phyloP scores from a whole-genome alignment of 2,888 invertebrate genomes.

The Patella caerulea region DNA sequence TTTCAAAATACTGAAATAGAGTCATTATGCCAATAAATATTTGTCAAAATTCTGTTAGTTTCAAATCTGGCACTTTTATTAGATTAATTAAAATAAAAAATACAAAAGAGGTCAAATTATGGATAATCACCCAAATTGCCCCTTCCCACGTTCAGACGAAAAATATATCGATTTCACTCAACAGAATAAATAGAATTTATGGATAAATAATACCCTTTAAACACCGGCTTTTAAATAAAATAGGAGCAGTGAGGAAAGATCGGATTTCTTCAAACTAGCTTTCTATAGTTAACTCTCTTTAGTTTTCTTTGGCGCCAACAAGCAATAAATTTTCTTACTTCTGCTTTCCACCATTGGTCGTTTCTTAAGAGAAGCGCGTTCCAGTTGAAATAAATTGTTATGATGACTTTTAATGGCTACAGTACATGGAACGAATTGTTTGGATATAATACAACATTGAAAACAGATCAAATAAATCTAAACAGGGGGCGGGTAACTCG shows the following conservation, averaged over 20 bases:
- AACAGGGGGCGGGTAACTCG: neutral
- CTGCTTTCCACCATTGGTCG: neutral
- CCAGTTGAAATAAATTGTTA: conserved; percentile 5
- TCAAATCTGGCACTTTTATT: too few relatives aligned
- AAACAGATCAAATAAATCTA: conserved; percentile 7
- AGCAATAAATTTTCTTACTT: conserved; percentile 2
- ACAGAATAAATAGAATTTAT: too few relatives aligned
- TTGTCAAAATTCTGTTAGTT: too few relatives aligned
- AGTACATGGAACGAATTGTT: conserved; percentile 3
- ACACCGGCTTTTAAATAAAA: neutral
- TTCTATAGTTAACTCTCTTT: neutral
- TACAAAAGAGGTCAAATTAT: too few relatives aligned
- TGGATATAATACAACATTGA: conserved; percentile 2
- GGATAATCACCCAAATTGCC: too few relatives aligned
- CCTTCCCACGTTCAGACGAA: too few relatives aligned
- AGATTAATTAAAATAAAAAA: too few relatives aligned
- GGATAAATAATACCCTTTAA: too few relatives aligned
- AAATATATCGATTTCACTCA: too few relatives aligned
- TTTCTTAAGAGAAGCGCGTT: conserved; percentile 8
- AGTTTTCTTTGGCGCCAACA: conserved; percentile 5
- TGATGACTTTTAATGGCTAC: neutral
- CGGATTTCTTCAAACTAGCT: neutral
- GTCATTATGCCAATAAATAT: too few relatives aligned
- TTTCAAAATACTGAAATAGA: too few relatives aligned
- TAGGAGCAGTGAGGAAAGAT: neutral